Base-by-base conservation (phyloP, 2,888 invertebrate species). In the Tryphoninae sp. region DNA sequence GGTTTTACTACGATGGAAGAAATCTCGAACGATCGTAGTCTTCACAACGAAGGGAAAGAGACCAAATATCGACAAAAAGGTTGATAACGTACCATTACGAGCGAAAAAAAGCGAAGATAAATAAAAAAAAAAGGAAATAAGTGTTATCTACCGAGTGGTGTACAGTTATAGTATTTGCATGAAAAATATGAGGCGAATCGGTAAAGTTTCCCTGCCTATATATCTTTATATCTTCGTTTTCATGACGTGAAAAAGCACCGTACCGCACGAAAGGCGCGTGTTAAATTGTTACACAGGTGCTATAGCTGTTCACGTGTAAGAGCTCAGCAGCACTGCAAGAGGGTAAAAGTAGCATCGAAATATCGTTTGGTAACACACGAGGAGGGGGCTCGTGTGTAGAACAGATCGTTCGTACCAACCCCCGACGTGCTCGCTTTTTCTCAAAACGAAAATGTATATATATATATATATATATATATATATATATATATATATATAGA, bases 401-500 rank as follows among this genome's bases (percentile, higher is more conserved):
- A 74, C 62, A 77, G 71, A 81, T 80, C 73, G 82, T 83, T 82
- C 84, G 84, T 84, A 83, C 84, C 84, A 84, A 83, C 79, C 80
- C 77, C 83, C 80, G 81, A 80, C 69, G 51, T 80, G 67, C 72
- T 74, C 61, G 62, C 55, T 62, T 53, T 55, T 76, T 67, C 68
- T 59, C 4, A 33, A 45, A 65, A 75, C 69, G 73, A 68, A 59
- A 45, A 40, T 58, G 23, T n/a, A 64, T 58, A 55, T 64, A 59
- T 61, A 23, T n/a, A 51, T 51, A 13, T 51, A n/a, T 51, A 16
- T 58, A 4, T 8, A 19, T 19, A 19, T 19, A 19, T 19, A 19
- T 19, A 19, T 19, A 19, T 19, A 19, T 19, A 19, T 19, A 19
- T 19, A 19, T 19, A 19, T 19, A 19, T 19, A 69, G n/a, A 58